Percentiles rank a stretch among this genome's conserved stretches.
Evolutionary conservation across 37 sponge, comb jelly and placozoan genomes (phyloP).

Genomic region (Petrosia ficiformis): DNA sequence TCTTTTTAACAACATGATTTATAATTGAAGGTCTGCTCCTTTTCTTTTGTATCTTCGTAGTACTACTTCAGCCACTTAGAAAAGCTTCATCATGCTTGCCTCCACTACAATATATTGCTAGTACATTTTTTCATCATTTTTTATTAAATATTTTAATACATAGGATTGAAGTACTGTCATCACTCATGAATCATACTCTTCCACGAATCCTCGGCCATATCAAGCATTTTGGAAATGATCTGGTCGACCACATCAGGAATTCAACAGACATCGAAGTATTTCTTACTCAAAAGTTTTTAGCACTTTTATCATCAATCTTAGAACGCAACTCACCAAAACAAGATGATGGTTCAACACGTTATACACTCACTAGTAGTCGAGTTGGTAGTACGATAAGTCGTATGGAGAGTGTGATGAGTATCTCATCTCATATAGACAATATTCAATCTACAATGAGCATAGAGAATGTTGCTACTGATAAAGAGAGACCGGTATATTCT

Average conservation of each 20-base stretch:
- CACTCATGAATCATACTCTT: conserved; percentile 29
- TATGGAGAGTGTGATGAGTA: background rate
- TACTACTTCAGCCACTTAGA: no score
- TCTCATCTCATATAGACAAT: background rate
- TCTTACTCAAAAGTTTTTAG: conserved; percentile 29
- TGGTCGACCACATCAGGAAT: background rate
- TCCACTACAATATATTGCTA: no score
- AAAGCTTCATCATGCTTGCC: no score
- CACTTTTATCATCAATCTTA: conserved; percentile 53
- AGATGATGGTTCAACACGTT: background rate
- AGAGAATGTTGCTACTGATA: background rate
- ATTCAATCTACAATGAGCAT: background rate
- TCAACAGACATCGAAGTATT: background rate
- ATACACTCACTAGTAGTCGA: conserved; percentile 9
- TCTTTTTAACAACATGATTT: no score
- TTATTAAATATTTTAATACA: background rate
- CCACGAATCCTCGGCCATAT: conserved; percentile 43
- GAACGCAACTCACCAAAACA: conserved; percentile 46
- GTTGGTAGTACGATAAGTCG: background rate
- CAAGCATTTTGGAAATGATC: conserved; percentile 1
- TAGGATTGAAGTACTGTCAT: conserved; percentile 38
- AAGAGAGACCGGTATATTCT: background rate
- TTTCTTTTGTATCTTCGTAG: no score
- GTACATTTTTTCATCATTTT: background rate
- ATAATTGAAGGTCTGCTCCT: no score